Percentiles rank a stretch among this genome's conserved stretches.
These are phyloP conservation scores for Microplitis mediator DNA, from an alignment of 1,140 invertebrate genomes.

Conservation along the genomic window DNA sequence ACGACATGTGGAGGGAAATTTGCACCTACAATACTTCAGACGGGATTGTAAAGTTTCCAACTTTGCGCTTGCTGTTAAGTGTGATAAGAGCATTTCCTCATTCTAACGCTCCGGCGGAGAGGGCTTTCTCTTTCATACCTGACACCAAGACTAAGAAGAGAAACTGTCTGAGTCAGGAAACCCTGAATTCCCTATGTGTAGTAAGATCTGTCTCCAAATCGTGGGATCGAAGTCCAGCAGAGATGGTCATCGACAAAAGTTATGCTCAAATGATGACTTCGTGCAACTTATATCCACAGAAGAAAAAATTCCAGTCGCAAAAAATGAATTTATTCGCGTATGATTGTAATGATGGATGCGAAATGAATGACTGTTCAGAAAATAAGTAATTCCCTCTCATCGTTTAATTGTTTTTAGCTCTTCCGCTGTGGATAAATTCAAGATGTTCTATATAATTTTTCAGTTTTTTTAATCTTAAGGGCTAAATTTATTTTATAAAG, in stretches of 20 bases:
- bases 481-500: too few relatives aligned
- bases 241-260: neutral
- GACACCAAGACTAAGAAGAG: constrained; percentile 26
- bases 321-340: constrained; percentile 1
- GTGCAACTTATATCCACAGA: neutral
- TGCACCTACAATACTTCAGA: neutral
- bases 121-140: constrained; percentile 25
- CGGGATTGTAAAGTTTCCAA: neutral
- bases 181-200: constrained; percentile 25
- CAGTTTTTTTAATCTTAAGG: too few relatives aligned
- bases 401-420: too few relatives aligned
- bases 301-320: neutral
- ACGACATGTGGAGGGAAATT: constrained; percentile 19
- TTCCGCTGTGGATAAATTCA: too few relatives aligned
- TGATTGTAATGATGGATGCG: constrained; percentile 4
- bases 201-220: constrained; percentile 22
- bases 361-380: too few relatives aligned
- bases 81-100: constrained; percentile 20
- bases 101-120: constrained; percentile 30
- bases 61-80: constrained; percentile 7
- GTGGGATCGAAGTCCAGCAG: neutral
- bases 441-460: too few relatives aligned
- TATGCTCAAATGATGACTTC: neutral
- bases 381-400: too few relatives aligned
- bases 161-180: constrained; percentile 13